Percentiles rank a stretch among this genome's conserved stretches.
phyloP scores from a whole-genome alignment of 2,888 invertebrate genomes.

The Quadroppia sp. region DNA sequence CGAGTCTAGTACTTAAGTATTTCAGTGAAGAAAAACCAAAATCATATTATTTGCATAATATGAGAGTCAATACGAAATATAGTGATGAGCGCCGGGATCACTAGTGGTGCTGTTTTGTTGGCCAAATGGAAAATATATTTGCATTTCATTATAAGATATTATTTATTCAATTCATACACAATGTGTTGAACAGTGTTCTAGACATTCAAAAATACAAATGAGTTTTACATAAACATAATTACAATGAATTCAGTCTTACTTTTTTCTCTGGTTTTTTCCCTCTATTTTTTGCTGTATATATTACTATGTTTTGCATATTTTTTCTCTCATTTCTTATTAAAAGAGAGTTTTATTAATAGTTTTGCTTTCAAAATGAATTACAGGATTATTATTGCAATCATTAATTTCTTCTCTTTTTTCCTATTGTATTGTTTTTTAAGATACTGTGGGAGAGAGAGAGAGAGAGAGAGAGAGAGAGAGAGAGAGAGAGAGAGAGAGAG shows the following conservation, averaged over 20 bases:
- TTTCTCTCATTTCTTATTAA: neutral
- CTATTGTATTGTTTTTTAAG: too few relatives aligned
- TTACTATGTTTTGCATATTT: too few relatives aligned
- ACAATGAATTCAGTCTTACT: too few relatives aligned
- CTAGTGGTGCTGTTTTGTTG: neutral
- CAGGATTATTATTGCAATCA: constrained; percentile 5
- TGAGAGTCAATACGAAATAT: neutral
- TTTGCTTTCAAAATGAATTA: neutral
- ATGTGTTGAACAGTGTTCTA: neutral
- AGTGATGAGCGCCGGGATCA: neutral
- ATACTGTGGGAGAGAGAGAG: too few relatives aligned
- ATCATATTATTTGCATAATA: neutral
- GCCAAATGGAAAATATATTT: neutral
- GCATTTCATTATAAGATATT: neutral
- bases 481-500: too few relatives aligned
- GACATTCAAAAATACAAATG: neutral
- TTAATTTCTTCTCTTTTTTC: neutral
- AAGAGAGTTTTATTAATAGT: neutral
- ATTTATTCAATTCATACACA: neutral
- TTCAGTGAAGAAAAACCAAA: neutral
- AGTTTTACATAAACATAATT: neutral
- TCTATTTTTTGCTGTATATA: too few relatives aligned
- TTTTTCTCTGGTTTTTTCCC: too few relatives aligned
- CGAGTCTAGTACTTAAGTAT: neutral
- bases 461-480: too few relatives aligned